Conservation (phyloP, 2,888 invertebrate species). For the Sinopyrophorus schimmeli region DNA sequence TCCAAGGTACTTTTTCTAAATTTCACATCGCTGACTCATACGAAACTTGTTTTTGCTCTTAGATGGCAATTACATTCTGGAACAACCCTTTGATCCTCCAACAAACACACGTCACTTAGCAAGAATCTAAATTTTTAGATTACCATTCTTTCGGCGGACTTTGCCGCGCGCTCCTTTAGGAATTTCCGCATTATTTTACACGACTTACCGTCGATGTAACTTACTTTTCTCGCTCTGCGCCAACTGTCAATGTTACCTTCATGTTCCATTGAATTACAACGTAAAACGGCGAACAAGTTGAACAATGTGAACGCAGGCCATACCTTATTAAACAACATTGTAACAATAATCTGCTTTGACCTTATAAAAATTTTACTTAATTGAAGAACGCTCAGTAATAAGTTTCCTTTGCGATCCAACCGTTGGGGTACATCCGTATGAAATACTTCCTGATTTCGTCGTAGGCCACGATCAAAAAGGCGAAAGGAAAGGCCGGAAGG, state of each 20-base stretch:
- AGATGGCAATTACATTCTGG: not conserved
- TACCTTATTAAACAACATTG: no score
- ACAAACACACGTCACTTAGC: not conserved
- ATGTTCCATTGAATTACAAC: no score
- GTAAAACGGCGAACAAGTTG: no score
- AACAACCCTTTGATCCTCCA: constrained; percentile 4
- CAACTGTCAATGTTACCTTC: no score
- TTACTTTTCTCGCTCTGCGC: no score
- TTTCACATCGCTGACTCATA: constrained; percentile 7
- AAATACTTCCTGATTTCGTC: constrained; percentile 75
- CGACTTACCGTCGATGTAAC: no score
- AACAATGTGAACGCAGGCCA: no score
- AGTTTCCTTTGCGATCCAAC: constrained; percentile 75
- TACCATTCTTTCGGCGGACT: no score
- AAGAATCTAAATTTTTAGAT: constrained; percentile 3
- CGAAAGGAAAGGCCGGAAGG: constrained; percentile 73
- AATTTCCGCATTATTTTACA: no score
- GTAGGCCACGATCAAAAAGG: constrained; percentile 70
- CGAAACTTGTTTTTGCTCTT: not conserved
- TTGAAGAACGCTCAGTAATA: constrained; percentile 64
- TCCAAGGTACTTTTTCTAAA: constrained; percentile 5
- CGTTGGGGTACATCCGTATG: constrained; percentile 67
- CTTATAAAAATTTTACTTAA: no score
- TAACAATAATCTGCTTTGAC: no score
- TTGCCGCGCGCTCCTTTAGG: no score